phyloP scores from a whole-genome alignment of 2,888 invertebrate genomes.

The Lagria hirta region DNA sequence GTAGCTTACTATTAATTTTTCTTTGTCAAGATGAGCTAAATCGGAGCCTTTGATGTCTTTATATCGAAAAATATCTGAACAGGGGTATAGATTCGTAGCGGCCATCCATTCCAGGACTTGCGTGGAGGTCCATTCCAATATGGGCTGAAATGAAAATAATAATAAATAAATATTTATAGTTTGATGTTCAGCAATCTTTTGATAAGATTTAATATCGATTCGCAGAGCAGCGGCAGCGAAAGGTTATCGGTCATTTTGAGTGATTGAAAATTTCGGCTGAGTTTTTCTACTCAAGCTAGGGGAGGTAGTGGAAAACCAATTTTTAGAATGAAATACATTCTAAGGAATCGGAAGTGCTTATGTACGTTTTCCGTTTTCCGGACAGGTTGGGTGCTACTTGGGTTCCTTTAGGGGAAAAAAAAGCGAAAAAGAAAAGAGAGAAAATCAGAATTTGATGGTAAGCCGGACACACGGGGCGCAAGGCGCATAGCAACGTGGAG shows the following conservation, averaged over 20 bases:
- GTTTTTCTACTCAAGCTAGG: too few relatives aligned
- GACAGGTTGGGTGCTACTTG: too few relatives aligned
- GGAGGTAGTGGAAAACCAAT: too few relatives aligned
- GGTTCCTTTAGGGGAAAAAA: too few relatives aligned
- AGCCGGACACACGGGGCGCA: conserved; percentile 28
- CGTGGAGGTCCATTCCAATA: conserved; percentile 68
- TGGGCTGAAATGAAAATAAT: conserved; percentile 58
- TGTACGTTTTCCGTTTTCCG: conserved; percentile 21
- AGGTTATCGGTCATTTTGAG: conserved; percentile 11
- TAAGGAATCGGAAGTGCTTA: conserved; percentile 17
- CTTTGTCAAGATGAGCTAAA: conserved; percentile 65
- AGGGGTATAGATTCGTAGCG: conserved; percentile 69
- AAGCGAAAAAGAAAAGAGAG: too few relatives aligned
- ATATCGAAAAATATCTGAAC: conserved; percentile 70
- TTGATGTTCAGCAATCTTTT: not conserved
- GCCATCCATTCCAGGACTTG: conserved; percentile 79
- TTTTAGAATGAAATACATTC: too few relatives aligned
- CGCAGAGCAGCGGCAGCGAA: conserved; percentile 6
- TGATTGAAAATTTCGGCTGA: too few relatives aligned
- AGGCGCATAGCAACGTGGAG: conserved; percentile 44
- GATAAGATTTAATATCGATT: conserved; percentile 12
- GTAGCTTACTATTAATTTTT: conserved; percentile 68
- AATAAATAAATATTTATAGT: not conserved
- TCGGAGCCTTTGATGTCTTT: conserved; percentile 70
- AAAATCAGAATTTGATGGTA: conserved; percentile 34